A percentile compares a stretch with the other conserved stretches of the same genome.
Conservation (phyloP, 2,888 invertebrate species). For the Tuta absoluta region DNA sequence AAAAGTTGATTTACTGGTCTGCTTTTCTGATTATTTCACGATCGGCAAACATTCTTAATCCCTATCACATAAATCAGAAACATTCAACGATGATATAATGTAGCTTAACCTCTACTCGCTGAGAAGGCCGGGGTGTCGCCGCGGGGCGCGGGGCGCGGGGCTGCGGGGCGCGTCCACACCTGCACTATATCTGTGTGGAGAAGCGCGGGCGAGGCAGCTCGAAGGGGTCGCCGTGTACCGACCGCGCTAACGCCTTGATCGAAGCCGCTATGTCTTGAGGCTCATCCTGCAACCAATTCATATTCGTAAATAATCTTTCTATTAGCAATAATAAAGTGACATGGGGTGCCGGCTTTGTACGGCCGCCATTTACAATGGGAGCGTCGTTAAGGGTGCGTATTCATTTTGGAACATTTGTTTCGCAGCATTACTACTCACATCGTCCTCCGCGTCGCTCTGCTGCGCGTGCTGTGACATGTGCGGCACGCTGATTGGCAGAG, state of each 20-base stretch:
- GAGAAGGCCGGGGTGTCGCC: neutral
- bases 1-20: too few relatives aligned
- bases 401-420: too few relatives aligned
- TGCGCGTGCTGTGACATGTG: conserved; percentile 45
- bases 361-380: too few relatives aligned
- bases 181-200: conserved; percentile 88
- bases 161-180: neutral
- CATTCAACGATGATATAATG: neutral
- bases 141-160: neutral
- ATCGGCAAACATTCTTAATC: too few relatives aligned
- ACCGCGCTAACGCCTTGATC: conserved; percentile 94
- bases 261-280: conserved; percentile 93
- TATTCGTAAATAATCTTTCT: neutral
- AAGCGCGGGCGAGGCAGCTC: conserved; percentile 93
- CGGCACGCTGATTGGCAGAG: conserved; percentile 90
- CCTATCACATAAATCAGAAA: too few relatives aligned
- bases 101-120: neutral
- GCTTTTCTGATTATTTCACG: too few relatives aligned
- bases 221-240: conserved; percentile 94
- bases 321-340: too few relatives aligned
- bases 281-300: conserved; percentile 70
- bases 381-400: too few relatives aligned
- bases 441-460: conserved; percentile 71
- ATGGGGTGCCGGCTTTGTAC: neutral
- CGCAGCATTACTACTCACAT: conserved; percentile 58